Base-by-base conservation (phyloP, 2,888 invertebrate species). In the Strigamia transsilvanica region DNA sequence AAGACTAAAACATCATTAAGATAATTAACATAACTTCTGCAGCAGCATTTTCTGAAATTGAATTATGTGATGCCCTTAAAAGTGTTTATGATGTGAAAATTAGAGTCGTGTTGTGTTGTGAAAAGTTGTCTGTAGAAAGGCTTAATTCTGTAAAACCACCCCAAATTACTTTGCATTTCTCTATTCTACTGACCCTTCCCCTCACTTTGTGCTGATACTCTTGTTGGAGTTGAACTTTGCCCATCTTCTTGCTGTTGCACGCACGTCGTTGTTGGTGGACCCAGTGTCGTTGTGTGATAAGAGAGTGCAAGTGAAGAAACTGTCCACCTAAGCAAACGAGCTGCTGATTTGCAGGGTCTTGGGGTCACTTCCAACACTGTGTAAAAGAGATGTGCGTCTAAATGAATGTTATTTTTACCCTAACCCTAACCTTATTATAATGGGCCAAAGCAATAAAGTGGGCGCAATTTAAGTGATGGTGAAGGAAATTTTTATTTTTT, bases 211-310 rank as follows among this genome's bases (percentile, higher is more conserved):
- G 73, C 32, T 73, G 27, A 73, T 73, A 73, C 73, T 32, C 73
- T 73, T 73, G 73, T 73, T 73, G 73, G 73, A 73, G 73, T 73
- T 73, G 73, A 73, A 73, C 73, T 73, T 73, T 73, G 73, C 73
- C 23, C 32, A 32, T 73, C 32, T 73, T 73, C 56, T 73, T 73
- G 73, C 32, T 15, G 73, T 73, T 73, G 73, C 10, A 32, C 23
- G 73, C 27, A 73, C 27, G 27, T 32, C 32, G 73, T 32, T 32
- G 27, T 27, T 73, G 27, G 73, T 73, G 32, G 73, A 32, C 73
- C 32, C n/a, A 32, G 32, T 73, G 73, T 73, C 73, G 73, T 23
- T 73, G 32, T 27, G 73, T 73, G 73, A 73, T 32, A 73, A 73
- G 27, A 3, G 73, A 73, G 73, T 73, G 32, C 32, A 73, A 73